Base-by-base conservation (phyloP, 1,140 invertebrate species). In the Zaprionus capensis region DNA sequence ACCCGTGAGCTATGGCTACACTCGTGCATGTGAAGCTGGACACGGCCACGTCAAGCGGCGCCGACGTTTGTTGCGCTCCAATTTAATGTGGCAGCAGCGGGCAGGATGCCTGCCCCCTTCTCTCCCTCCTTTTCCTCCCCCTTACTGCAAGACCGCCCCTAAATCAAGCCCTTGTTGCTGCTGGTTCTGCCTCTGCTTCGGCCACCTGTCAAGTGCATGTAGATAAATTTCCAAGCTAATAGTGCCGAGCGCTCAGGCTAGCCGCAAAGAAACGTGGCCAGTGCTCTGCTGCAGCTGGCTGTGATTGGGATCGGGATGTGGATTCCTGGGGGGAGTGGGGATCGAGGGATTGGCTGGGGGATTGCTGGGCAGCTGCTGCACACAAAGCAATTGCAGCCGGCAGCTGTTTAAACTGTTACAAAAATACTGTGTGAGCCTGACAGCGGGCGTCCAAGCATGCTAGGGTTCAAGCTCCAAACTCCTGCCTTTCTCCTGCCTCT, bases 171-270 rank as follows among this genome's bases (percentile, higher is more conserved):
- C 77, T 70, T 51, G 56, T 57, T 41, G 58, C 24, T 26, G 11
- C 38, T 51, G 31, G 24, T 53, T 31, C 44, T 62, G 17, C 26
- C 55, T 15, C 53, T 51, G 55, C 71, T 63, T 34, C 31, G 69
- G 73, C 71, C 76, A 90, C 85, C 85, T 88, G 85, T 88, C 85
- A 90, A 80, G 78, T 72, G 85, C 85, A 90, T 90, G 85, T 90
- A 85, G 85, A 88, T 90, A 88, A 84, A 88, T 88, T 84, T 84
- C 53, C 67, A 44, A 68, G 79, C 81, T 88, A 88, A 88, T 88
- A 76, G 84, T 71, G 81, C 84, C 78, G 84, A 78, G 67, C 64
- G 75, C 75, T 73, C 28, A 3, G 77, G 76, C 67, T 69, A 68
- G 73, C 80, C 77, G 77, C 83, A 82, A 75, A 72, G 73, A 68